A percentile compares a stretch with the other conserved stretches of the same genome.
phyloP scores from a whole-genome alignment of 2,888 invertebrate species.

The Sinohyriopsis cumingii region DNA sequence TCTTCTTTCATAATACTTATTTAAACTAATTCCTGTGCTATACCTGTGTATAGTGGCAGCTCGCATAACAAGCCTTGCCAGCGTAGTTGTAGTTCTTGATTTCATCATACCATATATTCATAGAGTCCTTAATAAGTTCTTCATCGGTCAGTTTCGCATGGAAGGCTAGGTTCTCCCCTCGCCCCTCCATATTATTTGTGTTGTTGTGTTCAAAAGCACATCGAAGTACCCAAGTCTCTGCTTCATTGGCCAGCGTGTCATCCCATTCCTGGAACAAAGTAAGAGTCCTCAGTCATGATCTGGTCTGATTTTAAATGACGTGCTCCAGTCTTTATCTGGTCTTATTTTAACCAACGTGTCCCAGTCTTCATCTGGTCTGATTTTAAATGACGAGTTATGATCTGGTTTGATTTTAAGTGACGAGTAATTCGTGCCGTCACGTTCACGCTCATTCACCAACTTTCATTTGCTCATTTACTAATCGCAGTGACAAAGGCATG shows the following conservation, averaged over 20 bases:
- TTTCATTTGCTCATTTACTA: too few species aligned
- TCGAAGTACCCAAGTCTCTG: slow-evolving; percentile 19
- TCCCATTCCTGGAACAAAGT: slow-evolving; percentile 23
- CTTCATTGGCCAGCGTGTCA: slow-evolving; percentile 19
- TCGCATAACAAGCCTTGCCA: not conserved
- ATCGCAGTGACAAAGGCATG: too few species aligned
- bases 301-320: too few species aligned
- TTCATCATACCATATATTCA: slow-evolving; percentile 30
- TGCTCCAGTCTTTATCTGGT: too few species aligned
- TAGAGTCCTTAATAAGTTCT: slow-evolving; percentile 4
- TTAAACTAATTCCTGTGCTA: too few species aligned
- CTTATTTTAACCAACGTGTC: too few species aligned
- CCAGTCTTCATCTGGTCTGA: too few species aligned
- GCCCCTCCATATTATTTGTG: slow-evolving; percentile 1
- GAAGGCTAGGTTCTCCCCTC: slow-evolving; percentile 30
- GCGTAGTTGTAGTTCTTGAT: slow-evolving; percentile 14
- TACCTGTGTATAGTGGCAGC: slow-evolving; percentile 35
- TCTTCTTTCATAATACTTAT: too few species aligned
- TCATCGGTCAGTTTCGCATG: not conserved
- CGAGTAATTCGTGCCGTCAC: too few species aligned
- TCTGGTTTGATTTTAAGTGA: too few species aligned
- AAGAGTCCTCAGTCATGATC: not conserved
- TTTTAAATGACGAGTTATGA: too few species aligned
- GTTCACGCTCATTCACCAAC: too few species aligned
- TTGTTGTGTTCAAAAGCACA: slow-evolving; percentile 26